Conservation (phyloP, 2,888 invertebrate species). For the Priocnemis perturbator region DNA sequence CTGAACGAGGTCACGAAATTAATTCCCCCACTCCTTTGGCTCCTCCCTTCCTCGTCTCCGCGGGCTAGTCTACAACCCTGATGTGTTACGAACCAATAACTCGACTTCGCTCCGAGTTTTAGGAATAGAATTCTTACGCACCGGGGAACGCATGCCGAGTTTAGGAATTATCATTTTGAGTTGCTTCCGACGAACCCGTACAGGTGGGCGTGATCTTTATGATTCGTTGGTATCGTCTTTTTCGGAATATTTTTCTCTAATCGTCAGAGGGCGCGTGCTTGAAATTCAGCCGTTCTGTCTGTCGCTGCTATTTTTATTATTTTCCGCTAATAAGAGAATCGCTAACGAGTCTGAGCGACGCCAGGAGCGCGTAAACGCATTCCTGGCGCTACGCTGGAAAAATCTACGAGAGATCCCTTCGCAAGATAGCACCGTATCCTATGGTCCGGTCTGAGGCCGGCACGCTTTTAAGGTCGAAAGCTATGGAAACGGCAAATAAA, state of each 20-base stretch:
- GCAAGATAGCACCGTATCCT: constrained; percentile 65
- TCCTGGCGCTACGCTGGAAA: constrained; percentile 1
- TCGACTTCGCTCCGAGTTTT: not conserved
- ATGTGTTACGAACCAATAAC: not conserved
- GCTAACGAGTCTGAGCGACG: constrained; percentile 49
- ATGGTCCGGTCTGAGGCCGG: constrained; percentile 59
- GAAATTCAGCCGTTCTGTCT: not conserved
- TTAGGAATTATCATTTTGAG: too few species aligned
- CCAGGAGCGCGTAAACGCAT: constrained; percentile 50
- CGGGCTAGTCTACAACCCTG: constrained; percentile 17
- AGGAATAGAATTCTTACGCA: too few species aligned
- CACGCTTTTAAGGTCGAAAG: constrained; percentile 65
- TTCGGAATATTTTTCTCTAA: too few species aligned
- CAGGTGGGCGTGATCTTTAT: too few species aligned
- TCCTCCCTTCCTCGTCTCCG: not conserved
- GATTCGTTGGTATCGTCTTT: too few species aligned
- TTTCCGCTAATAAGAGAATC: constrained; percentile 45
- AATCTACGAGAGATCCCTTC: constrained; percentile 63
- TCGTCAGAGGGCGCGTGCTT: too few species aligned
- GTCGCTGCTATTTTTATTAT: constrained; percentile 11
- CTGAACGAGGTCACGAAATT: constrained; percentile 58
- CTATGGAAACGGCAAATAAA: constrained; percentile 52
- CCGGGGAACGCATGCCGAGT: too few species aligned
- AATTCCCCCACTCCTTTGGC: constrained; percentile 39
- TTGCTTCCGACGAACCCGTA: too few species aligned